Conservation (phyloP, 1,140 invertebrate genomes). For the Sitodiplosis mosellana region DNA sequence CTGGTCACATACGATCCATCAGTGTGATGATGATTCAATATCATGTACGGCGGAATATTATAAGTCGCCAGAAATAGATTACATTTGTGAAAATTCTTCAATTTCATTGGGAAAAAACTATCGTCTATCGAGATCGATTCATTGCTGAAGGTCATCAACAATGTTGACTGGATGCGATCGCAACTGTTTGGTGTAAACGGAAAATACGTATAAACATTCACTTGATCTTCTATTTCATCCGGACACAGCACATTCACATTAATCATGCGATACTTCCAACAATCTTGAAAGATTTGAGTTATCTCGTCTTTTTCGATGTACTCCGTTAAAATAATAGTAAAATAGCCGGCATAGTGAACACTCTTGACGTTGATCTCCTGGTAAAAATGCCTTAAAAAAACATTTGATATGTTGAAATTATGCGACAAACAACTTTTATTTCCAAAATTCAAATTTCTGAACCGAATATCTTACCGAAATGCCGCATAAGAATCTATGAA, state of each 20-base stretch:
- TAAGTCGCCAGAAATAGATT: not conserved
- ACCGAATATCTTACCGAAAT: too few relatives aligned
- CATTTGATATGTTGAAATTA: too few relatives aligned
- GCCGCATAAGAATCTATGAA: too few relatives aligned
- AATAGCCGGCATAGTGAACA: not conserved
- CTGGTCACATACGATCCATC: too few relatives aligned
- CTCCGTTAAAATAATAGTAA: not conserved
- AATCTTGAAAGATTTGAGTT: not conserved
- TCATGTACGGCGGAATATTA: not conserved
- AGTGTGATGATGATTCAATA: not conserved
- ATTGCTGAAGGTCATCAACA: not conserved
- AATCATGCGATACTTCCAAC: not conserved
- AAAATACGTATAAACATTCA: not conserved
- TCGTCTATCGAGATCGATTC: not conserved
- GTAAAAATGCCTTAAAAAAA: too few relatives aligned
- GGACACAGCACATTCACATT: not conserved
- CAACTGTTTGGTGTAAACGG: not conserved
- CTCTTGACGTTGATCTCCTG: not conserved
- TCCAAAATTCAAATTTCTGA: too few relatives aligned
- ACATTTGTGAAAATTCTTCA: slow-evolving; percentile 1
- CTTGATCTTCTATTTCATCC: not conserved
- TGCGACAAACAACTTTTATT: too few relatives aligned
- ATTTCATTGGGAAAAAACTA: not conserved
- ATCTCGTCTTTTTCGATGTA: not conserved
- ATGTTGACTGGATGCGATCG: not conserved